Conservation (phyloP, 1,140 invertebrate species). For the Oscheius sp. region DNA sequence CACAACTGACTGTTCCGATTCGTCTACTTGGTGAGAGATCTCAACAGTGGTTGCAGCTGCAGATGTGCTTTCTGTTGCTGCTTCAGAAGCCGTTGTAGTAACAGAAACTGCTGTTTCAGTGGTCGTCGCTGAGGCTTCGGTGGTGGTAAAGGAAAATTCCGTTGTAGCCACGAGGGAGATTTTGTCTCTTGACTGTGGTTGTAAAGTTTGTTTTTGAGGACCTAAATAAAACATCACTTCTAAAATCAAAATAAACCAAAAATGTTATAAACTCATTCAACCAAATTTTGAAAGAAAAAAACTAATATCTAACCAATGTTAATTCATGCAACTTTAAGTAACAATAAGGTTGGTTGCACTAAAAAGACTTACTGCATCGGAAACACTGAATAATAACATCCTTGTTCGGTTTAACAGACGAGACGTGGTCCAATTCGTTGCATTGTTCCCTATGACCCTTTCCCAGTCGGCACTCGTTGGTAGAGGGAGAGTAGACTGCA, state of each 20-base stretch:
- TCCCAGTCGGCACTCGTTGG: constrained; percentile 29
- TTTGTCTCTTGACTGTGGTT: too few species aligned
- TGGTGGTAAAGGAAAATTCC: too few species aligned
- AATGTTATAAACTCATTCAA: too few species aligned
- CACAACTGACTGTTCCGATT: not conserved
- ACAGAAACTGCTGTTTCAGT: not conserved
- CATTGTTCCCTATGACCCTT: constrained; percentile 9
- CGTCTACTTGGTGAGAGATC: not conserved
- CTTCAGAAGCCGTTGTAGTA: not conserved
- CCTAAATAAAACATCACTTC: too few species aligned
- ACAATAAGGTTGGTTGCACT: too few species aligned
- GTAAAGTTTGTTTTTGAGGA: too few species aligned
- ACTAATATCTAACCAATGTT: too few species aligned
- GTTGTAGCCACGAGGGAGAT: too few species aligned
- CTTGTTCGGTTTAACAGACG: not conserved
- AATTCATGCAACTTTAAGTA: too few species aligned
- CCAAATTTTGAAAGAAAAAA: too few species aligned
- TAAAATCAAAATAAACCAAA: too few species aligned
- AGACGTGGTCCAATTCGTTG: constrained; percentile 9
- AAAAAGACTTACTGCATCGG: constrained; percentile 31
- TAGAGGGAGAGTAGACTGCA: constrained; percentile 19
- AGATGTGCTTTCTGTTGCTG: not conserved
- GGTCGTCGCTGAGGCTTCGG: not conserved
- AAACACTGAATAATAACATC: constrained; percentile 32
- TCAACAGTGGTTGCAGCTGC: constrained; percentile 1